These are phyloP conservation scores for Agrotis exclamationis DNA, from an alignment of 2,888 invertebrate genomes.

Conservation along the genomic window DNA sequence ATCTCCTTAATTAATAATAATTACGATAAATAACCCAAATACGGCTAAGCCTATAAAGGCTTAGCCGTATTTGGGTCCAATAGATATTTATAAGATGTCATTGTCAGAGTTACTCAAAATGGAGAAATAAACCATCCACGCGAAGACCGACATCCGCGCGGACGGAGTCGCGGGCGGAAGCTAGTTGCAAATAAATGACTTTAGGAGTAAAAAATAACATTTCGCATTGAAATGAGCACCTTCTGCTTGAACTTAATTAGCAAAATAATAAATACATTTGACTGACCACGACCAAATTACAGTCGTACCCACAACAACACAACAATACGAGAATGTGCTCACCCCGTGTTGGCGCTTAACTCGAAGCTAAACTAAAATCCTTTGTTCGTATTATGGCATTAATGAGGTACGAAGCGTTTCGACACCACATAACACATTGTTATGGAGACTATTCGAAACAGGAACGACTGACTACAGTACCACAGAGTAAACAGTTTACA, in stretches of 20 bases:
- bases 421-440: constrained; percentile 56
- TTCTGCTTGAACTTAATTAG: constrained; percentile 16
- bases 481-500: background rate
- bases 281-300: constrained; percentile 29
- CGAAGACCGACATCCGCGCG: too few relatives aligned
- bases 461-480: constrained; percentile 21
- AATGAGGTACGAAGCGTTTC: constrained; percentile 60
- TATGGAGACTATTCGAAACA: constrained; percentile 37
- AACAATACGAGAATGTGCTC: constrained; percentile 29
- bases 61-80: too few relatives aligned
- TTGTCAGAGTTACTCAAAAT: too few relatives aligned
- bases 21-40: too few relatives aligned
- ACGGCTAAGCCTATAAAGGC: too few relatives aligned
- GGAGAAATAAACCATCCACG: too few relatives aligned
- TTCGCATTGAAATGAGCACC: background rate
- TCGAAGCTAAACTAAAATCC: constrained; percentile 52
- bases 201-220: background rate
- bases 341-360: constrained; percentile 35
- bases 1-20: too few relatives aligned
- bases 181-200: background rate
- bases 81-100: too few relatives aligned
- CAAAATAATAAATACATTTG: constrained; percentile 17
- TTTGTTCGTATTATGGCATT: constrained; percentile 57
- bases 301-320: constrained; percentile 2
- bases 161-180: too few relatives aligned